Conservation (phyloP, 2,113 vertebrate species). For the Cichladusa arquata region DNA sequence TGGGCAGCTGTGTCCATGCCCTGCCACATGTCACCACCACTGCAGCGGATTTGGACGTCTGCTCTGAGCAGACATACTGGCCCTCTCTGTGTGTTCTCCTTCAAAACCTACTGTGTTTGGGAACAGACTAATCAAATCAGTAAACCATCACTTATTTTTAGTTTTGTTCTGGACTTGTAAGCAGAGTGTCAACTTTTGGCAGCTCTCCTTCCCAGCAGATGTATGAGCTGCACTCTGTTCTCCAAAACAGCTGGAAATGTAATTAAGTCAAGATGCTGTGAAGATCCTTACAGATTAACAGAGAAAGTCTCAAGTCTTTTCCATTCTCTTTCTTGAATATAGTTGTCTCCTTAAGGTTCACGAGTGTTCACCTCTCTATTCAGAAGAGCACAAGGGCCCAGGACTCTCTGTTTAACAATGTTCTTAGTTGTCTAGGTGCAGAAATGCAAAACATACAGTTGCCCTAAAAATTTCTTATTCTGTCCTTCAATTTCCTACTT, state of each 20-base stretch:
- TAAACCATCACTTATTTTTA: not conserved
- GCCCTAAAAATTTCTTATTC: not conserved
- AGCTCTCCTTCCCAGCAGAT: not conserved
- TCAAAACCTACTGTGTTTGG: not conserved
- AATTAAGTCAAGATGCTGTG: not conserved
- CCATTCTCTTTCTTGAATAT: not conserved
- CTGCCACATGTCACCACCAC: fast-evolving
- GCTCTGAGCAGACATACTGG: not conserved
- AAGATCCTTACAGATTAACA: not conserved
- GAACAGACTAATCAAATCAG: not conserved
- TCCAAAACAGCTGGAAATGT: not conserved
- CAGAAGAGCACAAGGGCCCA: not conserved
- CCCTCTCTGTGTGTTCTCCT: not conserved
- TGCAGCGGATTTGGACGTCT: not conserved
- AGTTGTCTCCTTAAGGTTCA: not conserved
- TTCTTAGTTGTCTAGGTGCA: not conserved
- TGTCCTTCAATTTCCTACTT: not conserved
- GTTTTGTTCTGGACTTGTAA: not conserved
- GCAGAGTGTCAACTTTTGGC: not conserved
- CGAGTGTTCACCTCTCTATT: not conserved
- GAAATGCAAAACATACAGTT: not conserved
- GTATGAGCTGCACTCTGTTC: not conserved
- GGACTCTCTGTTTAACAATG: not conserved
- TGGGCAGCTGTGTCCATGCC: not conserved
- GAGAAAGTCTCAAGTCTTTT: not conserved